Evolutionary conservation across 2,797 vertebrate genomes (phyloP), one percentile per base, ranked within the genome.

Genomic region (Sebastes nivosus): DNA sequence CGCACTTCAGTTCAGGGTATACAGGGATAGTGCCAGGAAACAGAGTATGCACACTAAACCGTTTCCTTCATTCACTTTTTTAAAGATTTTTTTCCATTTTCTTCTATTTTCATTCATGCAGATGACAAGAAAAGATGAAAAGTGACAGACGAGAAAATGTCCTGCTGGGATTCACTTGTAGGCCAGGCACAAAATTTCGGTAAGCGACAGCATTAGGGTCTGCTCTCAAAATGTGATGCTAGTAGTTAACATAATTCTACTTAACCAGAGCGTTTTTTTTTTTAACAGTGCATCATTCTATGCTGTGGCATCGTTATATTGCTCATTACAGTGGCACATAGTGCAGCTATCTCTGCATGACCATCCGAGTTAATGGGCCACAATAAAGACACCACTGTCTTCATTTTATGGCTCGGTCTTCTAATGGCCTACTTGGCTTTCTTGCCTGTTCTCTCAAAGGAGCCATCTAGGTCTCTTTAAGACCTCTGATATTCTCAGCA

Each of bases 341-440:
- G 91, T 85, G 89, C 88, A 87, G 90, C 90, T 79, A 86, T 91
- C 92, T 83, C 91, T n/a, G 78, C 88, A 93, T 92, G 92, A 94
- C 89, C 88, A 91, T 94, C 88, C 38, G 65, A 93, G 92, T 92
- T 95, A 95, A 95, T 94, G 93, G 92, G 88, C 92, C 93, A 94
- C 92, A 92, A 94, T 94, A 94, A 95, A 93, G 93, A 94, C 90
- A 94, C 90, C 90, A 92, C 86, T 91, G 91, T 94, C 87, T 95
- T 91, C 92, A 88, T 94, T 95, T 95, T 93, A 94, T 95, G 91
- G 92, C 93, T 92, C 85, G 77, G 85, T 91, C 93, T 95, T 93
- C 93, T 94, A 94, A 94, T 94, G 93, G 93, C 93, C 93, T 92
- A 94, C 93, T 95, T 95, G 94, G 94, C 91, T 94, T 91, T 90